A percentile compares a stretch with the other conserved stretches of the same genome.
Conservation (phyloP, 2,888 invertebrate genomes). For the Heliconius cydno region DNA sequence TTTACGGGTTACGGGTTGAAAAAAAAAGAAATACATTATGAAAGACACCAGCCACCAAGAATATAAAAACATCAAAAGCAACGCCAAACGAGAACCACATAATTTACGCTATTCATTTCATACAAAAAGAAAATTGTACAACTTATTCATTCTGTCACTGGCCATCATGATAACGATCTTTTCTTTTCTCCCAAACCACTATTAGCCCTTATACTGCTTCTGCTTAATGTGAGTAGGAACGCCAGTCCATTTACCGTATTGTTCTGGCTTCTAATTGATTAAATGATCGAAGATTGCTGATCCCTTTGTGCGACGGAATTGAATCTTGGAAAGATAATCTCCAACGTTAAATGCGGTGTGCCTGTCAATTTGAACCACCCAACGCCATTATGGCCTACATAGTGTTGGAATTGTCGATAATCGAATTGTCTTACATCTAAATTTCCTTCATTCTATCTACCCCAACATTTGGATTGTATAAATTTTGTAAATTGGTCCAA, state of each 20-base stretch:
- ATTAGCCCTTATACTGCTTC: slow-evolving; percentile 30
- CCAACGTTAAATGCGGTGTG: slow-evolving; percentile 33
- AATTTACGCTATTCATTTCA: neutral
- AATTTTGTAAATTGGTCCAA: slow-evolving; percentile 18
- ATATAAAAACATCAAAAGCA: slow-evolving; percentile 11
- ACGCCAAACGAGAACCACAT: neutral
- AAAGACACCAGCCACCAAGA: neutral
- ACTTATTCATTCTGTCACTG: slow-evolving; percentile 30
- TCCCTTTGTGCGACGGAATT: slow-evolving; percentile 42
- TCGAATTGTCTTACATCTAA: slow-evolving; percentile 20
- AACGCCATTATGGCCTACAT: slow-evolving; percentile 22
- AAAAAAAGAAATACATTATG: neutral
- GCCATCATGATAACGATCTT: slow-evolving; percentile 28
- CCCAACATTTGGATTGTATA: slow-evolving; percentile 18
- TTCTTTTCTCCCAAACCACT: slow-evolving; percentile 27
- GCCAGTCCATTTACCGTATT: slow-evolving; percentile 30
- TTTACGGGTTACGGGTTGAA: neutral
- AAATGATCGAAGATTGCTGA: slow-evolving; percentile 44
- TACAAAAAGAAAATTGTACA: slow-evolving; percentile 29
- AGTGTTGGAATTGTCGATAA: slow-evolving; percentile 17
- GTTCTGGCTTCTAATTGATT: slow-evolving; percentile 44
- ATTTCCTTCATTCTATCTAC: neutral
- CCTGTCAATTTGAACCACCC: slow-evolving; percentile 27
- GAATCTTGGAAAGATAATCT: slow-evolving; percentile 37
- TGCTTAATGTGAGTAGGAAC: slow-evolving; percentile 22